Base-by-base conservation (phyloP, 2,797 vertebrate species). In the Neopelma chrysocephalum region DNA sequence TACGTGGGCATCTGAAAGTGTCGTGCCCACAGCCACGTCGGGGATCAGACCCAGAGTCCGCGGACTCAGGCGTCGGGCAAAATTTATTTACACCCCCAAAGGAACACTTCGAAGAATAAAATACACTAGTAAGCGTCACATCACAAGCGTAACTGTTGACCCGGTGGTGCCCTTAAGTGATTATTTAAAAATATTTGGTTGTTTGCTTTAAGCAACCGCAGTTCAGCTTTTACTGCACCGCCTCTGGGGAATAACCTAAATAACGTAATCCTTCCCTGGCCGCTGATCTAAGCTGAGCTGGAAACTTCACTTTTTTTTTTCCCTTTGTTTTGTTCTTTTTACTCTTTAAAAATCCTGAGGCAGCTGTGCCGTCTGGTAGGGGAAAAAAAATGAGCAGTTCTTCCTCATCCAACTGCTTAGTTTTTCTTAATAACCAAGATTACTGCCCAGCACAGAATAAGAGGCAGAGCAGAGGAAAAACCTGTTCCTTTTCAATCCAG, bases 11-110 rank as follows among this genome's bases (percentile, higher is more conserved):
- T 22, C 47, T 16, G 22, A 32, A 17, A 25, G 2, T 2, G 5
- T 6, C 1, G 1, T 1, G 23, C 11, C 29, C 3, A 2, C 9
- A 6, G 22, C 2, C 0, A 1, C 1, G 34, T 8, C 27, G 1
- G 31, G 36, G 42, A 1, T 5, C 1, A 1, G 40, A 20, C 29
- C 4, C 6, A 7, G 11, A 15, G 22, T 11, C 12, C 1, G 6
- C 10, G 26, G 68, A 11, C 42, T 34, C 9, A 2, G 23, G 5
- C 45, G 56, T 42, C 19, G 4, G 31, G 2, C 3, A 6, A 23
- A 56, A 8, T 66, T 66, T 1, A 26, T 21, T 31, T 32, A 10
- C 2, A 9, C 8, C 32, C n/a, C 15, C 16, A 16, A 6, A 15
- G 34, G 8, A 51, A 8, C 1, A 0, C 48, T 40, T 26, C 4